Percentiles rank a stretch among this genome's conserved stretches.
phyloP scores from a whole-genome alignment of 2,888 invertebrate species.

The Nineta flava region DNA sequence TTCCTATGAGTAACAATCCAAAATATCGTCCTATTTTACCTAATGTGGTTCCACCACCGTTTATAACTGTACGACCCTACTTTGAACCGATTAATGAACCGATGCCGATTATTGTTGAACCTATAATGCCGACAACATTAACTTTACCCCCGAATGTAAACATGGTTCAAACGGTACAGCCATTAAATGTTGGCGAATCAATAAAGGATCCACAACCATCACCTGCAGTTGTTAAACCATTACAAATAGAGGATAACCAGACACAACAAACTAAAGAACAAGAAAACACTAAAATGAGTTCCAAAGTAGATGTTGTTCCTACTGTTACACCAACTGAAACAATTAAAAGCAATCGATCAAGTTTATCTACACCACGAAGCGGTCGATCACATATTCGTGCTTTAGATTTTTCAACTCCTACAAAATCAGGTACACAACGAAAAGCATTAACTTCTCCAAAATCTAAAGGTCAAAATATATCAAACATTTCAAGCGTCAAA shows the following conservation, averaged over 20 bases:
- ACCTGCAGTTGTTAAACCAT: too few species aligned
- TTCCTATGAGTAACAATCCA: background rate
- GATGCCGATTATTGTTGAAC: too few species aligned
- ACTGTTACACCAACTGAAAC: background rate
- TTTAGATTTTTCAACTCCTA: constrained; percentile 19
- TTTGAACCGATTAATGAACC: too few species aligned
- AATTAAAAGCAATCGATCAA: background rate
- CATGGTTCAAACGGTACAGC: too few species aligned
- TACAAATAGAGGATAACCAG: background rate
- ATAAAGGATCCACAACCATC: too few species aligned
- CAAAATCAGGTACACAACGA: constrained; percentile 7
- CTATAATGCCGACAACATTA: too few species aligned
- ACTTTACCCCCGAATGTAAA: too few species aligned
- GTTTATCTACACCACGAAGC: constrained; percentile 12
- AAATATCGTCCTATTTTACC: background rate
- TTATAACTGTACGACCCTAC: too few species aligned
- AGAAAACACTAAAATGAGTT: background rate
- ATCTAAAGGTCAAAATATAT: background rate
- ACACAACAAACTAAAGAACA: background rate
- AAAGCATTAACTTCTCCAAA: constrained; percentile 11
- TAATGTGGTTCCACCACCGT: background rate
- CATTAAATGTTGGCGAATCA: too few species aligned
- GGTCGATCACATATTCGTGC: constrained; percentile 19
- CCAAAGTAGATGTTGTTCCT: background rate
- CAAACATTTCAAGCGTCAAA: background rate